Conservation (phyloP, 1,140 invertebrate genomes). For the Luehdorfia chinensis region DNA sequence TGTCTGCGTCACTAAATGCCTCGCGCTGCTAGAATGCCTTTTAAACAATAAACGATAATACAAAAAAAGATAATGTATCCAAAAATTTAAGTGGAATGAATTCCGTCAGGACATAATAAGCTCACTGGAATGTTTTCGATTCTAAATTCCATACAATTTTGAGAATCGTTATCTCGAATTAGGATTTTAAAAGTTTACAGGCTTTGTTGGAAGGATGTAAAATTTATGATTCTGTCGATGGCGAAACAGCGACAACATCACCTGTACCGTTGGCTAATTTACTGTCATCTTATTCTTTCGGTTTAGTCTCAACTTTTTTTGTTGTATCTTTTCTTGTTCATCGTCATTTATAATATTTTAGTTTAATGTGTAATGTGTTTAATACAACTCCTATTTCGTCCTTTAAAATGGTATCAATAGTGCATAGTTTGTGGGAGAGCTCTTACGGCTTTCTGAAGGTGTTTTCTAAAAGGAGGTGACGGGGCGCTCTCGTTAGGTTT, state of each 20-base stretch:
- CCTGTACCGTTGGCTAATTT: background rate
- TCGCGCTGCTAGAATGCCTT: conserved; percentile 40
- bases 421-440: too few species aligned
- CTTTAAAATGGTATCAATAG: too few species aligned
- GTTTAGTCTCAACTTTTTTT: background rate
- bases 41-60: conserved; percentile 54
- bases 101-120: conserved; percentile 34
- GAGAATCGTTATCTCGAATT: conserved; percentile 32
- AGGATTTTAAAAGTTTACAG: conserved; percentile 17
- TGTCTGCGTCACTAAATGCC: conserved; percentile 44
- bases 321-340: background rate
- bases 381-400: too few species aligned
- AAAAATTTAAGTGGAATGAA: conserved; percentile 47
- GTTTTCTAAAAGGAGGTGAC: too few species aligned
- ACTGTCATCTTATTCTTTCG: background rate
- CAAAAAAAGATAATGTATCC: conserved; percentile 47
- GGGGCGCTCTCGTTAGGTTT: too few species aligned
- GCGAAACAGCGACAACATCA: background rate
- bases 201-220: conserved; percentile 6
- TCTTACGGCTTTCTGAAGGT: too few species aligned
- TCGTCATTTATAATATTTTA: too few species aligned
- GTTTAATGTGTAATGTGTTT: too few species aligned
- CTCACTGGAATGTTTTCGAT: conserved; percentile 32
- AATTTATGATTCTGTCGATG: conserved; percentile 6
- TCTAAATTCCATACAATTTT: conserved; percentile 26